phyloP scores from a whole-genome alignment of 2,888 invertebrate genomes.

The Ashinkailepas kermadecensis region DNA sequence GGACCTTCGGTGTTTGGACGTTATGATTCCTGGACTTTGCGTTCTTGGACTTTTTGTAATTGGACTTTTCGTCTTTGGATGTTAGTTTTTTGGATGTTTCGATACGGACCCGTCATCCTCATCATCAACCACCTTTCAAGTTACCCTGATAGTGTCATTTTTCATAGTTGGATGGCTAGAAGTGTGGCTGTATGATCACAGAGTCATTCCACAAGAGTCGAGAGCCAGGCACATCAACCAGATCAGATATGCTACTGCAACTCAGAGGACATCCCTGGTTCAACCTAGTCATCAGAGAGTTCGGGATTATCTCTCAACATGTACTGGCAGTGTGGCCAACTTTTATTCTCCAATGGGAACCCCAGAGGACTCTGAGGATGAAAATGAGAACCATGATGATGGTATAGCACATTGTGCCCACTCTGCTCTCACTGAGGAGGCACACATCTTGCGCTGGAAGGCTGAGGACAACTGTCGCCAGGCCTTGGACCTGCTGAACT shows the following conservation, averaged over 20 bases:
- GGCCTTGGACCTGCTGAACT: constrained; percentile 10
- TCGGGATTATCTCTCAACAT: constrained; percentile 15
- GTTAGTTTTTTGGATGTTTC: too few relatives aligned
- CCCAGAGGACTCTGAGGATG: constrained; percentile 23
- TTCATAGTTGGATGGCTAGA: constrained; percentile 25
- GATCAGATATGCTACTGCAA: background rate
- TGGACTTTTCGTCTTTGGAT: too few relatives aligned
- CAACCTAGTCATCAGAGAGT: background rate
- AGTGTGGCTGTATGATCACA: constrained; percentile 25
- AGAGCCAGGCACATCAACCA: background rate
- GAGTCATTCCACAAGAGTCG: constrained; percentile 21
- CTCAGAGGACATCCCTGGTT: background rate
- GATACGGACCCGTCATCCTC: too few relatives aligned
- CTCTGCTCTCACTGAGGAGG: background rate
- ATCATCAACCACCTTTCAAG: constrained; percentile 24
- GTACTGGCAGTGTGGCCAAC: constrained; percentile 25
- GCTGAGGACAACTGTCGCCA: background rate
- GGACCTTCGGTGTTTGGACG: too few relatives aligned
- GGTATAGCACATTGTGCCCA: too few relatives aligned
- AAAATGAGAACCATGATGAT: background rate
- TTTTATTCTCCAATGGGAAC: constrained; percentile 26
- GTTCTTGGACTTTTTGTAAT: too few relatives aligned
- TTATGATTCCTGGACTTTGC: too few relatives aligned
- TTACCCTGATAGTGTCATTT: constrained; percentile 16
- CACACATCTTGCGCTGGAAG: background rate